These are phyloP conservation scores for Apotomis capreana DNA, from an alignment of 2,888 invertebrate genomes.

Conservation along the genomic window DNA sequence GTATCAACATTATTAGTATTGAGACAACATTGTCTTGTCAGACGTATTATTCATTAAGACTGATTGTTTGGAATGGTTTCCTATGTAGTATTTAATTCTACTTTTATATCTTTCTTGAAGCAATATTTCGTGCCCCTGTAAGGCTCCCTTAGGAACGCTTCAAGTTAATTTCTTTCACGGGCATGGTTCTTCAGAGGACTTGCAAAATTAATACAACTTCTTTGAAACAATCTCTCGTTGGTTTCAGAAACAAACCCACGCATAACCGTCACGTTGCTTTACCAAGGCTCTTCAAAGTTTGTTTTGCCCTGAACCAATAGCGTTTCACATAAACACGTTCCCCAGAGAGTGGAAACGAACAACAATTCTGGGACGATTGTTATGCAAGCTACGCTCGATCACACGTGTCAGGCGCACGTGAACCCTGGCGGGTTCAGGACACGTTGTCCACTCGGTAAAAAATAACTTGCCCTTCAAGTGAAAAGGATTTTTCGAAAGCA, in stretches of 20 bases:
- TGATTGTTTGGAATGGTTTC: slow-evolving; percentile 25
- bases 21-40: slow-evolving; percentile 21
- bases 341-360: slow-evolving; percentile 47
- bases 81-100: background rate
- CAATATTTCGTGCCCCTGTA: background rate
- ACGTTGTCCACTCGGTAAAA: slow-evolving; percentile 14
- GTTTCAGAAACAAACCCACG: slow-evolving; percentile 15
- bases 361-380: slow-evolving; percentile 54
- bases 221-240: slow-evolving; percentile 11
- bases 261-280: slow-evolving; percentile 30
- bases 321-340: slow-evolving; percentile 51
- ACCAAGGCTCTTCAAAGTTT: slow-evolving; percentile 37
- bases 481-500: background rate
- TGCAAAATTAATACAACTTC: slow-evolving; percentile 4
- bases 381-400: slow-evolving; percentile 56
- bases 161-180: background rate
- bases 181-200: background rate
- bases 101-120: background rate
- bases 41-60: slow-evolving; percentile 21
- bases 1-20: slow-evolving; percentile 40
- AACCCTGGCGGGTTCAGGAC: slow-evolving; percentile 40
- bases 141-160: too few relatives aligned
- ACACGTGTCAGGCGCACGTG: slow-evolving; percentile 59
- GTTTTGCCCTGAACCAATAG: slow-evolving; percentile 33
- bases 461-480: slow-evolving; percentile 14